These are phyloP conservation scores for Oncorhynchus kisutch DNA, from an alignment of 2,113 vertebrate genomes.

Conservation along the genomic window DNA sequence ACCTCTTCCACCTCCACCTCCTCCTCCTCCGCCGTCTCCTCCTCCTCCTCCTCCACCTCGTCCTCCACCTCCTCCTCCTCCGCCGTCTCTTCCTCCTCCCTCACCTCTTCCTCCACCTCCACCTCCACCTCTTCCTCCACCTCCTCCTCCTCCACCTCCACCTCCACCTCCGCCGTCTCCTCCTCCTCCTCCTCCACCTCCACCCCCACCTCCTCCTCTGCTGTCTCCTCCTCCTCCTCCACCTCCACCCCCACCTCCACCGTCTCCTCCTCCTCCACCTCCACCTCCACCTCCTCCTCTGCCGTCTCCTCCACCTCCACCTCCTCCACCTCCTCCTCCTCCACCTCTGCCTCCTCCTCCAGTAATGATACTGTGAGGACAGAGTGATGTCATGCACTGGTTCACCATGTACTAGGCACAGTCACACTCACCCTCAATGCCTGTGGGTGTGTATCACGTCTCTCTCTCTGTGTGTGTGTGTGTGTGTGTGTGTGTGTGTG, in stretches of 20 bases:
- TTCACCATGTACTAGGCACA: slow-evolving; percentile 72
- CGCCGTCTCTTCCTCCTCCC: fast-evolving
- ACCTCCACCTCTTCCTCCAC: fast-evolving
- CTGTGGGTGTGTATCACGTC: slow-evolving; percentile 41
- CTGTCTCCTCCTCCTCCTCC: too few species aligned
- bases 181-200: fast-evolving
- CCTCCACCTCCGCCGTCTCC: fast-evolving
- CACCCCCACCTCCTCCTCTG: too few species aligned
- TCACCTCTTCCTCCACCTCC: too few species aligned
- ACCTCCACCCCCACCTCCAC: too few species aligned
- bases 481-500: background rate
- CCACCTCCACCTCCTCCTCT: too few species aligned
- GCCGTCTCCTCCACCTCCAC: too few species aligned
- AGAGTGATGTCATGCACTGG: slow-evolving; percentile 66
- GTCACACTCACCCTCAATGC: slow-evolving; percentile 47
- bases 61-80: too few species aligned
- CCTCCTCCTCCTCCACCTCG: too few species aligned
- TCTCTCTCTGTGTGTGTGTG: slow-evolving; percentile 22
- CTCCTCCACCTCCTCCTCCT: too few species aligned
- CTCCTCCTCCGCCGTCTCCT: fast-evolving
- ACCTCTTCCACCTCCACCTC: fast-evolving
- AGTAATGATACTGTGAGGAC: slow-evolving; percentile 60
- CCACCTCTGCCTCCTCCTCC: fast-evolving
- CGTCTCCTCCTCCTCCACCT: too few species aligned
- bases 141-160: fast-evolving